Conservation (phyloP, 1,140 invertebrate genomes). For the Pseudomyrmex cubaensis region DNA sequence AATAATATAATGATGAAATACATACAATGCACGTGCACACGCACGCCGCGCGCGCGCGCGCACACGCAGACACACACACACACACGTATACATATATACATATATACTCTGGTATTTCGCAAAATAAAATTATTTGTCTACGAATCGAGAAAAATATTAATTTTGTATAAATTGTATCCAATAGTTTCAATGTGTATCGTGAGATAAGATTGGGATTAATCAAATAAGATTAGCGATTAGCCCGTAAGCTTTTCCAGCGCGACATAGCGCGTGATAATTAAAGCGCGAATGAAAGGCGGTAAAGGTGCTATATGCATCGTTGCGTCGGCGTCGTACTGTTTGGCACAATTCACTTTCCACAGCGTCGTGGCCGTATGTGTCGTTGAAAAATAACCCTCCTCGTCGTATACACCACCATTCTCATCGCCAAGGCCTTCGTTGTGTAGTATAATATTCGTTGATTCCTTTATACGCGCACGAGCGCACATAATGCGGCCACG, state of each 20-base stretch:
- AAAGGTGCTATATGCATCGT: neutral
- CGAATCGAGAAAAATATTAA: conserved; percentile 25
- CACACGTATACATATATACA: too few relatives aligned
- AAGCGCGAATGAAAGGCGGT: neutral
- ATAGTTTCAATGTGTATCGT: neutral
- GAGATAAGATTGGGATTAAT: conserved; percentile 51
- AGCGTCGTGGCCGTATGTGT: conserved; percentile 14
- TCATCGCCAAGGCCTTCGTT: conserved; percentile 30
- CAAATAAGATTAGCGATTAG: conserved; percentile 21
- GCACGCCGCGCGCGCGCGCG: too few relatives aligned
- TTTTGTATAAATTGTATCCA: conserved; percentile 26
- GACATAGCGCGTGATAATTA: conserved; percentile 5
- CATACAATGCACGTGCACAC: too few relatives aligned
- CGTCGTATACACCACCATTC: conserved; percentile 23
- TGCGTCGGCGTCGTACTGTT: conserved; percentile 34
- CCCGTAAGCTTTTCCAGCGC: conserved; percentile 18
- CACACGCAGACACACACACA: too few relatives aligned
- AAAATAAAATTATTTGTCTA: conserved; percentile 5
- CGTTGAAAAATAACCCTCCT: conserved; percentile 56
- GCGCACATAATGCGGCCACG: conserved; percentile 41
- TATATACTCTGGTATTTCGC: conserved; percentile 1
- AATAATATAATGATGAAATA: too few relatives aligned
- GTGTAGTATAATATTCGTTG: conserved; percentile 2
- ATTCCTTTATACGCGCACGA: conserved; percentile 44
- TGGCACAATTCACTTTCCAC: conserved; percentile 43